These are phyloP conservation scores for Dolichotis patagonum DNA, from an alignment of 2,113 vertebrate species.

Conservation along the genomic window DNA sequence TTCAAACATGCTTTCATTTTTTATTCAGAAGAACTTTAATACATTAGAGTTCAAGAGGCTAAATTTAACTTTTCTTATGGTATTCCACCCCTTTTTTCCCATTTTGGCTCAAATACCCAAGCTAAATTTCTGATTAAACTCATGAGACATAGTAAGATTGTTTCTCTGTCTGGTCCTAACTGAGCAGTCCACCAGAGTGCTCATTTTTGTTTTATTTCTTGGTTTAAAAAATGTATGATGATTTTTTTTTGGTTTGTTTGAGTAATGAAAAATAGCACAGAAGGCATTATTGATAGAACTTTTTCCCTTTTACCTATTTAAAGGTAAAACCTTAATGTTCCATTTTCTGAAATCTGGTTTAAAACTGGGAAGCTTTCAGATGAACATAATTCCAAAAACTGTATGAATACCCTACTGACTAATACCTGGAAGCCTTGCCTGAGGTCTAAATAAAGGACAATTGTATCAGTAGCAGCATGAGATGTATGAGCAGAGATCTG, in stretches of 20 bases:
- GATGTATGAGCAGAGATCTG: not conserved
- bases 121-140: slow-evolving; percentile 9
- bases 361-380: not conserved
- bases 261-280: slow-evolving; percentile 5
- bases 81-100: not conserved
- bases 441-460: not conserved
- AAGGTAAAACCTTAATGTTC: not conserved
- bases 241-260: not conserved
- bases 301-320: not conserved
- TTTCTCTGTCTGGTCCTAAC: not conserved
- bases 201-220: not conserved
- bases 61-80: slow-evolving; percentile 65
- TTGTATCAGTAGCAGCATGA: not conserved
- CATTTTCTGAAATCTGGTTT: not conserved
- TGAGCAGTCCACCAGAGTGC: not conserved
- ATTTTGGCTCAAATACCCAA: not conserved
- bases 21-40: slow-evolving; percentile 47
- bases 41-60: slow-evolving; percentile 24
- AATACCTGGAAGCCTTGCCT: not conserved
- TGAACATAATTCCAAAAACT: not conserved
- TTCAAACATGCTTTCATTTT: slow-evolving; percentile 65
- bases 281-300: not conserved
- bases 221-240: slow-evolving; percentile 20
- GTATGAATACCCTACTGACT: not conserved
- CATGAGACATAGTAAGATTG: slow-evolving; percentile 22